Evolutionary conservation across 2,797 vertebrate species (phyloP).

Genomic region (Orientallactaga sibirica): DNA sequence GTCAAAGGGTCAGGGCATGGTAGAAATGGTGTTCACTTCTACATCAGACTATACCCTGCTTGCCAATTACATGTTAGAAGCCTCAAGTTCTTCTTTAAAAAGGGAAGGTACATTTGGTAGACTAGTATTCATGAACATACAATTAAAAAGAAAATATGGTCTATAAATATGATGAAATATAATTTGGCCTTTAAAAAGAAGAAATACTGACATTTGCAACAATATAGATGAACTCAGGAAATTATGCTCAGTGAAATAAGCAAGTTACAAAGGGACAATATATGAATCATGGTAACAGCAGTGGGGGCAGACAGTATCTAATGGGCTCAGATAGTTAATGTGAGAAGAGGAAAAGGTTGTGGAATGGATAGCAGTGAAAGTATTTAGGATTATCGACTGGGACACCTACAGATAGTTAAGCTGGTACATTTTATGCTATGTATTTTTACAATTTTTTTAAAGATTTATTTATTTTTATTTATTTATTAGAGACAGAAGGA

Average conservation of each 20-base stretch:
- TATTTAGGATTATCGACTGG: neutral
- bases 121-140: neutral
- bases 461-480: no score
- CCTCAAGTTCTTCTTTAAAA: neutral
- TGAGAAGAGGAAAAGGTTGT: neutral
- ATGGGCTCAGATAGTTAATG: neutral
- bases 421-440: neutral
- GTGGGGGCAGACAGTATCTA: neutral
- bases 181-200: neutral
- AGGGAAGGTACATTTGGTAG: constrained; percentile 87
- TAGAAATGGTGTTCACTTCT: neutral
- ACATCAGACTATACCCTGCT: neutral
- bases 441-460: neutral
- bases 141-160: neutral
- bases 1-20: neutral
- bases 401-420: neutral
- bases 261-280: neutral
- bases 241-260: neutral
- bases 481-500: no score
- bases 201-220: neutral
- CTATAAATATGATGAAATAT: neutral
- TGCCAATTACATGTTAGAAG: neutral
- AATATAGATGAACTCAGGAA: neutral
- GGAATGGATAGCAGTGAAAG: neutral
- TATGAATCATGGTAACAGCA: neutral